phyloP scores from a whole-genome alignment of 1,140 invertebrate species.

The Luehdorfia chinensis region DNA sequence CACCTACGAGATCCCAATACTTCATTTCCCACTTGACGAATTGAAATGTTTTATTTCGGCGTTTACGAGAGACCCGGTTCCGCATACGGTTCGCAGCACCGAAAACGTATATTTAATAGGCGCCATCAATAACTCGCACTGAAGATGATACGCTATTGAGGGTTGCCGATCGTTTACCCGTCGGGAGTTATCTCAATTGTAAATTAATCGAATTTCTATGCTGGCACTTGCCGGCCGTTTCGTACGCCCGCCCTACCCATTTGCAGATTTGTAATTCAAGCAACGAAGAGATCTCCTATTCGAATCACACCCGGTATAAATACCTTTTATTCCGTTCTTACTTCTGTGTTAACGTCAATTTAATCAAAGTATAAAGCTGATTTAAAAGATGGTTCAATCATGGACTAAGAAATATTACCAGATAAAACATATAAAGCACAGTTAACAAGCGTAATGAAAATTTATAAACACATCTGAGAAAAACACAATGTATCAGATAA shows the following conservation, averaged over 20 bases:
- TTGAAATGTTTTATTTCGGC: constrained; percentile 71
- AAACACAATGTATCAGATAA: constrained; percentile 46
- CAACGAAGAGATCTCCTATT: constrained; percentile 38
- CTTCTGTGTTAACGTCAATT: no score
- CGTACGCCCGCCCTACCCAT: constrained; percentile 30
- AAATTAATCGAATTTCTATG: constrained; percentile 69
- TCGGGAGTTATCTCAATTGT: constrained; percentile 72
- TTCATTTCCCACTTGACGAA: constrained; percentile 60
- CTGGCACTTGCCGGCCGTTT: constrained; percentile 34
- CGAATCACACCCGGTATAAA: constrained; percentile 36
- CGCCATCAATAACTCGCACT: constrained; percentile 72
- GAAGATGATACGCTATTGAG: constrained; percentile 65
- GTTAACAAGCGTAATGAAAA: constrained; percentile 62
- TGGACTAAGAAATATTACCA: constrained; percentile 39
- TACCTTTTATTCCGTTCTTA: constrained; percentile 23
- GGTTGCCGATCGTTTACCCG: constrained; percentile 56
- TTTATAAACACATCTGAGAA: constrained; percentile 42
- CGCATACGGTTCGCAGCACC: constrained; percentile 36
- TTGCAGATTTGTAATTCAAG: constrained; percentile 54
- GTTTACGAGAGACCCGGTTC: constrained; percentile 42
- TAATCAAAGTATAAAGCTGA: no score
- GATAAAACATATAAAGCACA: constrained; percentile 64
- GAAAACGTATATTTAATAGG: constrained; percentile 77
- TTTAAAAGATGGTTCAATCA: constrained; percentile 59
- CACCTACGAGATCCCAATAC: constrained; percentile 43